phyloP scores from a whole-genome alignment of 1,140 invertebrate genomes.

The Carcinoscorpius rotundicauda region DNA sequence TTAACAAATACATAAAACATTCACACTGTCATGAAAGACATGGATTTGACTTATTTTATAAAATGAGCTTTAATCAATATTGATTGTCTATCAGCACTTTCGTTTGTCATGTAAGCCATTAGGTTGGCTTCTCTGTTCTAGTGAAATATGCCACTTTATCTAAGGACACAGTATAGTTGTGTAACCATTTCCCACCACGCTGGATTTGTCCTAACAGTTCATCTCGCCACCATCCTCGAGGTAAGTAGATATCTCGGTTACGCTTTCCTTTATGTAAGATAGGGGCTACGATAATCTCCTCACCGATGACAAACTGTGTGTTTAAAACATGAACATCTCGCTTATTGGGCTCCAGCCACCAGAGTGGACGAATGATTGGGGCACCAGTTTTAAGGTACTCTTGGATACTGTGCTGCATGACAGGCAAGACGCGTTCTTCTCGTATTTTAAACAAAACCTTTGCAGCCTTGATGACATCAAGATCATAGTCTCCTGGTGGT shows the following conservation, averaged over 20 bases:
- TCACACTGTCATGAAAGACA: too few relatives aligned
- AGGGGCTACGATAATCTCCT: constrained; percentile 82
- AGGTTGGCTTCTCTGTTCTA: constrained; percentile 9
- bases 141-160: constrained; percentile 69
- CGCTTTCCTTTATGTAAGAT: constrained; percentile 54
- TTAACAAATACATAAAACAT: too few relatives aligned
- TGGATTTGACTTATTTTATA: too few relatives aligned
- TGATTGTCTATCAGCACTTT: too few relatives aligned
- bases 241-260: constrained; percentile 63
- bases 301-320: constrained; percentile 82
- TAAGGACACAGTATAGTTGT: constrained; percentile 63
- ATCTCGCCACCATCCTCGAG: constrained; percentile 77
- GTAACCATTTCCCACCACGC: constrained; percentile 78
- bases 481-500: constrained; percentile 70
- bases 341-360: constrained; percentile 80
- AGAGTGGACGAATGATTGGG: constrained; percentile 76
- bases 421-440: constrained; percentile 24
- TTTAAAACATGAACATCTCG: constrained; percentile 57
- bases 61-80: too few relatives aligned
- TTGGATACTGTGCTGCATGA: constrained; percentile 38
- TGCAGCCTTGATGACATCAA: constrained; percentile 55
- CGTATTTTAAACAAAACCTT: constrained; percentile 56
- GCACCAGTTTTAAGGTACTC: constrained; percentile 58
- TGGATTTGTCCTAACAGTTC: constrained; percentile 68
- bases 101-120: neutral